Evolutionary conservation across 2,888 invertebrate species (phyloP).

Genomic region (Ganaspis brasiliensis): DNA sequence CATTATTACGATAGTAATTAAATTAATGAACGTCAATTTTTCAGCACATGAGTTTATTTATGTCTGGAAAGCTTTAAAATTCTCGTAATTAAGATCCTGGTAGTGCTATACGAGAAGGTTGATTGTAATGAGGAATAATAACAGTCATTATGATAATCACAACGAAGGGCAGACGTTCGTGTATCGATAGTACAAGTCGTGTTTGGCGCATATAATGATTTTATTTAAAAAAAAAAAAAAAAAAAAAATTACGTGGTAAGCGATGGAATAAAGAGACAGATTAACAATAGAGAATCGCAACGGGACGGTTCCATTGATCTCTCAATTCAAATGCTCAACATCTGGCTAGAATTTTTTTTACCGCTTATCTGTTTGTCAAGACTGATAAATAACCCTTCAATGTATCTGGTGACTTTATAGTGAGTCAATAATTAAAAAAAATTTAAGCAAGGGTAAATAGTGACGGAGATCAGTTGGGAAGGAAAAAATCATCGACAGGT

Average conservation of each 20-base stretch:
- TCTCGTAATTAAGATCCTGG: background rate
- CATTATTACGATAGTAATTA: too few species aligned
- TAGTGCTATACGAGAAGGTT: background rate
- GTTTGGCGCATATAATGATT: constrained; percentile 11
- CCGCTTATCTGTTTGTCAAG: too few species aligned
- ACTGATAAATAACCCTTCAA: too few species aligned
- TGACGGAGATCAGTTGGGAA: too few species aligned
- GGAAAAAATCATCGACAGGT: too few species aligned
- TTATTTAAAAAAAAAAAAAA: constrained; percentile 23
- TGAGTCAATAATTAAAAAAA: too few species aligned
- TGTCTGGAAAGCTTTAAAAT: background rate
- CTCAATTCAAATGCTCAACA: constrained; percentile 2
- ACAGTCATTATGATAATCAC: constrained; percentile 36
- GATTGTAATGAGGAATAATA: constrained; percentile 35
- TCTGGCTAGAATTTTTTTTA: background rate
- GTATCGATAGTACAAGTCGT: constrained; percentile 5
- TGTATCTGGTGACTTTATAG: too few species aligned
- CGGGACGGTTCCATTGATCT: constrained; percentile 1
- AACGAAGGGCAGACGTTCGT: constrained; percentile 7
- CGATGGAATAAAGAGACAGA: background rate
- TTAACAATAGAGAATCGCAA: constrained; percentile 1
- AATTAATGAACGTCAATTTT: background rate
- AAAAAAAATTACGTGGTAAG: too few species aligned
- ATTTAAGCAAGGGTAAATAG: too few species aligned
- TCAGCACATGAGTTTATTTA: background rate